phyloP scores from a whole-genome alignment of 2,113 vertebrate genomes.

The Girardinichthys multiradiatus region DNA sequence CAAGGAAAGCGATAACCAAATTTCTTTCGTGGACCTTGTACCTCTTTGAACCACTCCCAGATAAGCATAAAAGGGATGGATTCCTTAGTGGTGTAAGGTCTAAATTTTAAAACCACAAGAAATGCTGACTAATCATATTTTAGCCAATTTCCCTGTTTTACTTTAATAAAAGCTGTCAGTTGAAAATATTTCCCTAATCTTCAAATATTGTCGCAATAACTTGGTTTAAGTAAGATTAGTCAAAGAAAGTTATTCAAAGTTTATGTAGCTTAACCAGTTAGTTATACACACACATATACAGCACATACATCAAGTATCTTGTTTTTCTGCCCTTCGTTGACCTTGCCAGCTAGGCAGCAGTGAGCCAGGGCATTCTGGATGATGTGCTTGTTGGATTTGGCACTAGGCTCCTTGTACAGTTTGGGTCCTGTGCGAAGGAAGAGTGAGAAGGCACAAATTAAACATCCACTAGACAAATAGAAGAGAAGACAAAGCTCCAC shows the following conservation, averaged over 20 bases:
- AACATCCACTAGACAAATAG: background rate
- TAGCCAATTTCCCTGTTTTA: no score
- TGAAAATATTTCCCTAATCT: background rate
- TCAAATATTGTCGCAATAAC: background rate
- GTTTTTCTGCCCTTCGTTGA: slow-evolving; percentile 98
- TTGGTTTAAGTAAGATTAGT: background rate
- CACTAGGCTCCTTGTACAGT: slow-evolving; percentile 97
- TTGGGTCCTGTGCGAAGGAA: slow-evolving; percentile 87
- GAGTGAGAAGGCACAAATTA: slow-evolving; percentile 19
- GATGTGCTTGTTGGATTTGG: slow-evolving; percentile 98
- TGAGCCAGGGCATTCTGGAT: slow-evolving; percentile 97
- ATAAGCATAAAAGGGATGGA: no score
- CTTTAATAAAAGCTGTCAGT: background rate
- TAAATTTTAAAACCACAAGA: no score
- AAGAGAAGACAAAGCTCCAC: background rate
- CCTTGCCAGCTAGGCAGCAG: slow-evolving; percentile 97
- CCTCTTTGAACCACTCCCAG: no score
- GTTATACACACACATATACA: background rate
- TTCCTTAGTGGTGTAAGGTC: no score
- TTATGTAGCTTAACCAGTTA: background rate
- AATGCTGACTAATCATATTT: no score
- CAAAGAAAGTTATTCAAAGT: background rate
- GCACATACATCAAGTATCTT: slow-evolving; percentile 94
- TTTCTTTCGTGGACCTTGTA: no score
- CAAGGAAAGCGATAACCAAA: no score